Evolutionary conservation across 1,140 invertebrate genomes (phyloP), one percentile per base, ranked within the genome.

Genomic region (Oryctes rhinoceros): DNA sequence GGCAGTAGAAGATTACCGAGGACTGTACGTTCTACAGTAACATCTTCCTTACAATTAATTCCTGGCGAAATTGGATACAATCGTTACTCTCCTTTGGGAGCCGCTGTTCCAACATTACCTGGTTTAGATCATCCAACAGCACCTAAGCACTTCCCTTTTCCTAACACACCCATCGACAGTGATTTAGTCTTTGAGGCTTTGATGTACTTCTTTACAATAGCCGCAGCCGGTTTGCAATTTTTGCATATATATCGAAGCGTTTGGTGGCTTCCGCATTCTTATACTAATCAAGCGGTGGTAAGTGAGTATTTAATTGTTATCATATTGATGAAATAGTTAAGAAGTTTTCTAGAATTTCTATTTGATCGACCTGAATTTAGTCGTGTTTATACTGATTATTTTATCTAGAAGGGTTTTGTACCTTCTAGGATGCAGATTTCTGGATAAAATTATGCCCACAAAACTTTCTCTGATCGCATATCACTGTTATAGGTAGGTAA

Each of bases 251-350:
- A 99, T 86, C 92, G 95, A 81, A 98, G 96, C 47, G 94, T 97
- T n/a, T 99, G 97, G 96, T 99, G 98, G 97, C 87, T 99, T 35
- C 96, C 96, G 18, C 93, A 98, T 84, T 97, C 96, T 3, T 94
- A 97, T 86, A 96, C 94, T 82, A 93, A 92, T 83, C 95, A 96
- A 88, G 94, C 94, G 83, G 92, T 98, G 92, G 97, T 98, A 90
- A 89, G 91, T 89, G 79, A n/a, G 71, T 80, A 59, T 44, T 37
- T 80, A 76, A 80, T 65, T 0, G 59, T 48, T 39, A 13, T 80
- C 15, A 75, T 15, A 62, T 67, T 18, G 15, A 83, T 82, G 81
- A 13, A 67, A 24, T 18, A 67, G 20, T 67, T 67, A 20, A 67
- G 65, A 67, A 67, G 11, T 53, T 77, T 95, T 94, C 59, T 90